A percentile compares a stretch with the other conserved stretches of the same genome.
phyloP scores from a whole-genome alignment of 92 coral and sea anemone species.

The Scolanthus callimorphus region DNA sequence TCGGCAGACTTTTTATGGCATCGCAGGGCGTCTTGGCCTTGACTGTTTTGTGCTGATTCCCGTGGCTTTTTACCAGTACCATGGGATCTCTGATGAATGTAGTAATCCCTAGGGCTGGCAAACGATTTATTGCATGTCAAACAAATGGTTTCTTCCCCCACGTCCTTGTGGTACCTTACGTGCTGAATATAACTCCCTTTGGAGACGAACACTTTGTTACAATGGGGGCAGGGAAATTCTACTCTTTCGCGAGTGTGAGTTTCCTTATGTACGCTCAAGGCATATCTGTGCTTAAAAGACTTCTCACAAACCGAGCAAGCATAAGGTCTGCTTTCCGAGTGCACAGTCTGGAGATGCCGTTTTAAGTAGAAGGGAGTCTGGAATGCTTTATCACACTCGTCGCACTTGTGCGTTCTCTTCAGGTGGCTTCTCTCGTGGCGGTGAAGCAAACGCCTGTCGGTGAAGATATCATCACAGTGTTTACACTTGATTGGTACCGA shows the following conservation, averaged over 20 bases:
- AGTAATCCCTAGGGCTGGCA: background rate
- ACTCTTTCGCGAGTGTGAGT: too few relatives aligned
- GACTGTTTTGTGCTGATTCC: too few relatives aligned
- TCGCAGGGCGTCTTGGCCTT: too few relatives aligned
- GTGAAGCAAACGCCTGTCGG: conserved; percentile 1
- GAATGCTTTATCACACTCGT: conserved; percentile 9
- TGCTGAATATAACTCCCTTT: too few relatives aligned
- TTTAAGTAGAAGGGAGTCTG: background rate
- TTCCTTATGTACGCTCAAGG: conserved; percentile 2
- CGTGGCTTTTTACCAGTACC: too few relatives aligned
- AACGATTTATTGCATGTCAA: background rate
- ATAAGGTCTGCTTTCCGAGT: too few relatives aligned
- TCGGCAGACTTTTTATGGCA: too few relatives aligned
- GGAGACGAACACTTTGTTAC: too few relatives aligned
- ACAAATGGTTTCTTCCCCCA: background rate
- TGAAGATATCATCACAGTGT: conserved; percentile 22
- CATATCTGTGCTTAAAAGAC: conserved; percentile 14
- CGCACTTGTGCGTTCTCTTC: conserved; percentile 11
- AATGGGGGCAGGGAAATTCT: too few relatives aligned
- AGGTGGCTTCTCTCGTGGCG: background rate
- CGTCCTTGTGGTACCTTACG: background rate
- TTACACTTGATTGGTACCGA: conserved; percentile 7
- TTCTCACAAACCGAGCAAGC: conserved; percentile 17
- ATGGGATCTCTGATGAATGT: background rate
- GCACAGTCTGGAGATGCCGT: too few relatives aligned